These are phyloP conservation scores for Carettochelys insculpta DNA, from an alignment of 2,113 vertebrate species.

Conservation along the genomic window DNA sequence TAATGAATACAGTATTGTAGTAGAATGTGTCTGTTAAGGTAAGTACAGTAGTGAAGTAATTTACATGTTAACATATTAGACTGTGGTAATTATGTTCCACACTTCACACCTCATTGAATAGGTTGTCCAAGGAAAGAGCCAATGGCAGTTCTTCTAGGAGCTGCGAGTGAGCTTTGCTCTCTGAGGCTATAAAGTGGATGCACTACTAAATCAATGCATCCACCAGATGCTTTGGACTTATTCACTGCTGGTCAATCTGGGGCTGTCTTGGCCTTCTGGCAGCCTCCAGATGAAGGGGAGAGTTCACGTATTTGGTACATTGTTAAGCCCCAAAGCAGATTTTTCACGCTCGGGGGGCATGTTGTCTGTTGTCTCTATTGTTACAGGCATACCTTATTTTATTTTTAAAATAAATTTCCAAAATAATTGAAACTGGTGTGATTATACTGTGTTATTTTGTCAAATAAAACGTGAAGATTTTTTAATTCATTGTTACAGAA, in stretches of 20 bases:
- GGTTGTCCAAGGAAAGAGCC: neutral
- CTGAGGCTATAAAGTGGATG: neutral
- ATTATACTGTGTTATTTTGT: no score
- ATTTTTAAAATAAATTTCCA: no score
- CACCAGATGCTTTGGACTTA: neutral
- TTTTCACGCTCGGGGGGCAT: neutral
- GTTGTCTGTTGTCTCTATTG: no score
- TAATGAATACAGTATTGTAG: neutral
- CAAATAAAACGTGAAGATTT: no score
- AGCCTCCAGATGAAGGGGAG: neutral
- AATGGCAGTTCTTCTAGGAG: neutral
- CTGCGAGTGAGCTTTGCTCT: neutral
- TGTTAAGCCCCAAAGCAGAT: neutral
- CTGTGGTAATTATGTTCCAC: conserved; percentile 27
- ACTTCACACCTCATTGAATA: conserved; percentile 35
- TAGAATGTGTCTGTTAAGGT: neutral
- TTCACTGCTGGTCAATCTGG: neutral
- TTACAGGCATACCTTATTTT: no score
- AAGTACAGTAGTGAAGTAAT: neutral
- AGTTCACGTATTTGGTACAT: neutral
- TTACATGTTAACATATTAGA: conserved; percentile 17
- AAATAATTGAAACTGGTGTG: no score
- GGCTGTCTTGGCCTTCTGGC: neutral
- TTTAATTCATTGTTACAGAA: no score
- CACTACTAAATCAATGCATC: neutral